Base-by-base conservation (phyloP, 1,140 invertebrate genomes). In the Pollicipes pollicipes region DNA sequence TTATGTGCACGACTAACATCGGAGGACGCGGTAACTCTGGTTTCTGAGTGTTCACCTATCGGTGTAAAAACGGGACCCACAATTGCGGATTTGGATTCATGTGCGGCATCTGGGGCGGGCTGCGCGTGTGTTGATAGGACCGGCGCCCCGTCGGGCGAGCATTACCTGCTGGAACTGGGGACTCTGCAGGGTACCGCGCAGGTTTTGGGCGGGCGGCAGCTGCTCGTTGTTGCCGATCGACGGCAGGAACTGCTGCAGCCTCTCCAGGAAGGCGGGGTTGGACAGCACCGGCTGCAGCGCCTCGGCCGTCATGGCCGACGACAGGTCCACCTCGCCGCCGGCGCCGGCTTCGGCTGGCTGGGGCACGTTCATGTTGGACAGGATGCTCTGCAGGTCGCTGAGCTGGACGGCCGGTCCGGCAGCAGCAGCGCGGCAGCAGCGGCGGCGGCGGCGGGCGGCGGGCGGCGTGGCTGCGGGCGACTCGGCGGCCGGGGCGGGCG, bases 91-190 rank as follows among this genome's bases (percentile, higher is more conserved):
- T n/a, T n/a, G n/a, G n/a, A n/a, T n/a, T n/a, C n/a, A n/a, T n/a
- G n/a, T n/a, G n/a, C n/a, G n/a, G n/a, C n/a, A n/a, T n/a, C n/a
- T n/a, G n/a, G n/a, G n/a, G n/a, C n/a, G n/a, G n/a, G n/a, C n/a
- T n/a, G n/a, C n/a, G n/a, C n/a, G n/a, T n/a, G n/a, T n/a, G n/a
- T n/a, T n/a, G n/a, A n/a, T n/a, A n/a, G n/a, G n/a, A n/a, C n/a
- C n/a, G n/a, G n/a, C n/a, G n/a, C n/a, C n/a, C n/a, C n/a, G n/a
- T n/a, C n/a, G n/a, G n/a, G n/a, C n/a, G n/a, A n/a, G n/a, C n/a
- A n/a, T n/a, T n/a, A 89, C 88, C 83, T 93, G 91, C 79, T 90
- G 87, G 82, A 95, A 95, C 80, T 95, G 91, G 69, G 91, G 91
- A 45, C 90, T 92, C 72, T 86, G 83, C 75, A 95, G 83, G 71